Conservation (phyloP, 2,888 invertebrate species). For the Vanessa cardui region DNA sequence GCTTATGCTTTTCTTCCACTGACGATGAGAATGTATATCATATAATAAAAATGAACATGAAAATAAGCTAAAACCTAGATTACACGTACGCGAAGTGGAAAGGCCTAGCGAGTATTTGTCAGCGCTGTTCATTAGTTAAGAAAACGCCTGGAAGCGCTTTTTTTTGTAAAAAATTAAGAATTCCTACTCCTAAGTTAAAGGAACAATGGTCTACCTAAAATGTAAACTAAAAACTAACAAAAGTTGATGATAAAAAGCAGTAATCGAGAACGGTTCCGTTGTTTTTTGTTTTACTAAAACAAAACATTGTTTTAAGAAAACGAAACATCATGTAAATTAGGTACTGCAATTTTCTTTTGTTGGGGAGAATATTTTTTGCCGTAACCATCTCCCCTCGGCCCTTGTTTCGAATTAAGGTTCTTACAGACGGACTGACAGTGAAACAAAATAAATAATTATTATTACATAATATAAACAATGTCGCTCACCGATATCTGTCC, state of each 20-base stretch:
- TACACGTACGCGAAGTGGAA: too few species aligned
- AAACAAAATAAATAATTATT: too few species aligned
- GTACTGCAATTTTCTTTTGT: slow-evolving; percentile 46
- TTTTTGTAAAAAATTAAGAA: slow-evolving; percentile 6
- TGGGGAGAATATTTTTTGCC: slow-evolving; percentile 15
- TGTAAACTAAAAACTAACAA: slow-evolving; percentile 27
- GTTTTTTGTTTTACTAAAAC: slow-evolving; percentile 33
- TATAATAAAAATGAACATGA: too few species aligned
- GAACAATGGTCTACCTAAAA: slow-evolving; percentile 23
- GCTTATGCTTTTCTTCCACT: too few species aligned
- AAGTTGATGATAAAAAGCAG: slow-evolving; percentile 34
- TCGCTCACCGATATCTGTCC: too few species aligned
- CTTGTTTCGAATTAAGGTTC: slow-evolving; percentile 19
- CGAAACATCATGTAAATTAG: slow-evolving; percentile 47
- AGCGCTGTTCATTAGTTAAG: background rate
- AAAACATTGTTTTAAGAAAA: slow-evolving; percentile 55
- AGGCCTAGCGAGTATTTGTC: too few species aligned
- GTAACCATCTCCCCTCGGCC: slow-evolving; percentile 13
- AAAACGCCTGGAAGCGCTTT: background rate
- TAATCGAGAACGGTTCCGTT: slow-evolving; percentile 27
- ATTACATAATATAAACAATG: too few species aligned
- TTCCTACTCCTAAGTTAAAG: slow-evolving; percentile 1
- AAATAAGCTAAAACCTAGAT: too few species aligned
- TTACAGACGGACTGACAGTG: slow-evolving; percentile 5
- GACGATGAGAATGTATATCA: too few species aligned